Evolutionary conservation across 2,797 vertebrate genomes (phyloP).

Genomic region (Sylvia borin): DNA sequence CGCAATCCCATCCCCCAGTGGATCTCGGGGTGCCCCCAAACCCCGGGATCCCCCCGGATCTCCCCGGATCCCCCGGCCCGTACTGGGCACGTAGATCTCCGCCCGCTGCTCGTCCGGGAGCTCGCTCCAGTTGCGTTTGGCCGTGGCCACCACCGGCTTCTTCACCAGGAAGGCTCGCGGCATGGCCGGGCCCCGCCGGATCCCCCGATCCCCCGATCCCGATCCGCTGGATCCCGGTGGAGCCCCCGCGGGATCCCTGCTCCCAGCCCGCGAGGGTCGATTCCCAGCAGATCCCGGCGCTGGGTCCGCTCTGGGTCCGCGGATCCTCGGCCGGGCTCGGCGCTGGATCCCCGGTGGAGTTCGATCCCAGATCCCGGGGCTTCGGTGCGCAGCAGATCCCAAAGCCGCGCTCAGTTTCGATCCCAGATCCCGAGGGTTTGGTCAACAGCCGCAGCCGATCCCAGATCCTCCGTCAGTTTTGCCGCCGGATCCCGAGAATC

Average conservation of each 20-base stretch:
- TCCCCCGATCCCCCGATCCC: no score
- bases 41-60: neutral
- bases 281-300: neutral
- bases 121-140: neutral
- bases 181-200: neutral
- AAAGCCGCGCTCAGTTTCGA: neutral
- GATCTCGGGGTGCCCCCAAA: neutral
- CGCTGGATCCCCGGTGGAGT: rapidly evolving
- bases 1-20: no score
- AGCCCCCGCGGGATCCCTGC: neutral
- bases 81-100: neutral
- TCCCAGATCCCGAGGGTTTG: neutral
- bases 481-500: neutral
- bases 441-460: neutral
- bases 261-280: neutral
- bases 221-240: rapidly evolving
- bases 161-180: neutral
- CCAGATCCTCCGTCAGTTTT: rapidly evolving
- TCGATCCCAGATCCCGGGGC: neutral
- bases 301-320: neutral
- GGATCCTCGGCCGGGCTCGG: neutral
- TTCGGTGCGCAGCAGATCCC: neutral
- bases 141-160: neutral
- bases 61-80: neutral
- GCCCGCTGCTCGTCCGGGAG: neutral